These are phyloP conservation scores for Odobenus rosmarus DNA, from an alignment of 2,113 vertebrate species.

Conservation along the genomic window DNA sequence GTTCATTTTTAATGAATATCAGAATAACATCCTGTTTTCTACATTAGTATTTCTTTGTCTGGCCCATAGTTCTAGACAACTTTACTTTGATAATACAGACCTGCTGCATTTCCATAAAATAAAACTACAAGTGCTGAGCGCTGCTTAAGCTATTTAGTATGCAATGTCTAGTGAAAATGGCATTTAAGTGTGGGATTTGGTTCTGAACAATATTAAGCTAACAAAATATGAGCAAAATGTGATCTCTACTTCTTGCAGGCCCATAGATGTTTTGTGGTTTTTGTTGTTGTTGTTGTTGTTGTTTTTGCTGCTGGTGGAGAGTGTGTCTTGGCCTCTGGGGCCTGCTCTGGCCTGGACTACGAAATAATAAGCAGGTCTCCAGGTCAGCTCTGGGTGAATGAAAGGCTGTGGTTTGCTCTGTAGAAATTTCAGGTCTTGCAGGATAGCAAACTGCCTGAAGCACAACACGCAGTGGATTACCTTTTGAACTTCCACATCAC, in stretches of 20 bases:
- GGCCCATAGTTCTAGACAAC: neutral
- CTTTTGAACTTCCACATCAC: conserved; percentile 59
- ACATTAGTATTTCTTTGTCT: neutral
- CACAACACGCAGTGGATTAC: neutral
- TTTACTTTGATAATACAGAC: neutral
- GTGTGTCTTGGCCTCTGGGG: neutral
- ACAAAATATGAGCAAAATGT: neutral
- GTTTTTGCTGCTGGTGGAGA: neutral
- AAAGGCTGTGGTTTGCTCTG: neutral
- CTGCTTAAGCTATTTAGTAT: neutral
- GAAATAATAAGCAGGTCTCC: neutral
- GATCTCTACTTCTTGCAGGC: no score
- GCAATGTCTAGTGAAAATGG: neutral
- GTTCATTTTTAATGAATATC: neutral
- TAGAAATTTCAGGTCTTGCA: neutral
- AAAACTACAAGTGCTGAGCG: neutral
- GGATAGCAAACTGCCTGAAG: neutral
- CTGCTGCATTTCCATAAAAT: neutral
- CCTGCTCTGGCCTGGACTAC: neutral
- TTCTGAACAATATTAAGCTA: neutral
- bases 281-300: no score
- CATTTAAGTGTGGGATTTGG: neutral
- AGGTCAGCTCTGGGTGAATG: neutral
- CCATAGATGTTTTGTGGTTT: fast-evolving
- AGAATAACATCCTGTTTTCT: neutral